Percentiles rank a stretch among this genome's conserved stretches.
These are phyloP conservation scores for Alouatta palliata DNA, from an alignment of 2,113 vertebrate genomes.

Conservation along the genomic window DNA sequence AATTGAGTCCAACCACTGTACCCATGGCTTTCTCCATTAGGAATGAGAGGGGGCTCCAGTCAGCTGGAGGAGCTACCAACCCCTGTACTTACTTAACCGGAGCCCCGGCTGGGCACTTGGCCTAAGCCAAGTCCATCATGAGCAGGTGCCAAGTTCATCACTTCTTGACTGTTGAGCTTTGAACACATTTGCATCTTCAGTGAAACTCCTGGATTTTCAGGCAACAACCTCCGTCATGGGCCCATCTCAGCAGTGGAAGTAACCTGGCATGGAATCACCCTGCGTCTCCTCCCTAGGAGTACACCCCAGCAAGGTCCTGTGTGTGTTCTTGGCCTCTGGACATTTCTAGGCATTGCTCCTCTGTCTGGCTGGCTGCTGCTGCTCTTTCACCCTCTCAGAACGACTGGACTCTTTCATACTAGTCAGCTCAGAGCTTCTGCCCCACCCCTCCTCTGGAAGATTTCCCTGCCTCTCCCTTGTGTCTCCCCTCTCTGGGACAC, in stretches of 20 bases:
- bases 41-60: slow-evolving; percentile 75
- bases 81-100: slow-evolving; percentile 76
- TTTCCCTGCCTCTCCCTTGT: not conserved
- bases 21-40: slow-evolving; percentile 67
- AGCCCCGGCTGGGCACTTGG: slow-evolving; percentile 65
- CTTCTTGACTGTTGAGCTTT: slow-evolving; percentile 80
- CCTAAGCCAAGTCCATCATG: slow-evolving; percentile 70
- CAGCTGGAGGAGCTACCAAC: slow-evolving; percentile 75
- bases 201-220: slow-evolving; percentile 65
- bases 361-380: too few relatives aligned
- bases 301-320: not conserved
- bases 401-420: too few relatives aligned
- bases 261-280: not conserved
- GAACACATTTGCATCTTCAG: slow-evolving; percentile 78
- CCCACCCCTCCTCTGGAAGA: not conserved
- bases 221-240: not conserved
- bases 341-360: too few relatives aligned
- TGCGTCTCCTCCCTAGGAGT: too few relatives aligned
- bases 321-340: not conserved
- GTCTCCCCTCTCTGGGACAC: too few relatives aligned
- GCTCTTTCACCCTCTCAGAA: not conserved
- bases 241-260: not conserved
- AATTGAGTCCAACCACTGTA: not conserved
- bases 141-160: slow-evolving; percentile 81
- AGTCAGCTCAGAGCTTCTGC: not conserved